Percentiles rank a stretch among this genome's conserved stretches.
Conservation (phyloP, 2,888 invertebrate genomes). For the Archips crataeganus region DNA sequence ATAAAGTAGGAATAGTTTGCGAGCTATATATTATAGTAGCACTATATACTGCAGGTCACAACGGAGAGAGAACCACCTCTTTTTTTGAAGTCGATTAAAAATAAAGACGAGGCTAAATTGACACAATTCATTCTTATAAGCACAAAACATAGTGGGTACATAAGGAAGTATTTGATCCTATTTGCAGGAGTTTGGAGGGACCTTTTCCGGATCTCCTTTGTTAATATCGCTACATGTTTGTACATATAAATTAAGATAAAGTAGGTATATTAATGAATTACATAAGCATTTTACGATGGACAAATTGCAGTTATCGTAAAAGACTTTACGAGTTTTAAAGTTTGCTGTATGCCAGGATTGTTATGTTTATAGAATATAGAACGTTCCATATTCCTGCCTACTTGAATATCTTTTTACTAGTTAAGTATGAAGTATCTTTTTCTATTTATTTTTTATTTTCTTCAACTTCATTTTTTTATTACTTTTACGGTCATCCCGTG, state of each 20-base stretch:
- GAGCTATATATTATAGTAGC: too few relatives aligned
- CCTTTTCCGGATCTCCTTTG: neutral
- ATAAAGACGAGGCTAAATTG: too few relatives aligned
- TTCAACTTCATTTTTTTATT: too few relatives aligned
- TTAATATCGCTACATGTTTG: conserved; percentile 1
- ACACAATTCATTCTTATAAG: too few relatives aligned
- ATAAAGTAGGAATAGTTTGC: too few relatives aligned
- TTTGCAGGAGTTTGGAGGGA: neutral
- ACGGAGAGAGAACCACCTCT: too few relatives aligned
- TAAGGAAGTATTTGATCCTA: neutral
- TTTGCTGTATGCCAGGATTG: neutral
- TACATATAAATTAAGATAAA: neutral
- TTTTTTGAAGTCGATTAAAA: too few relatives aligned
- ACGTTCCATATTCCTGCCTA: neutral
- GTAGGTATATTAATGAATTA: conserved; percentile 17
- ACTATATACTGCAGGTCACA: too few relatives aligned
- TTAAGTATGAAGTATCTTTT: too few relatives aligned
- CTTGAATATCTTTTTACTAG: neutral
- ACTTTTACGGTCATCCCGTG: too few relatives aligned
- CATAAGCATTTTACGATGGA: conserved; percentile 24
- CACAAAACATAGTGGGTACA: too few relatives aligned
- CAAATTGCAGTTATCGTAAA: conserved; percentile 4
- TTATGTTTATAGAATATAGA: neutral
- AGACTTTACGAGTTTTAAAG: neutral
- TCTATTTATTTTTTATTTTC: too few relatives aligned